Evolutionary conservation across 2,113 vertebrate genomes (phyloP), one percentile per base, ranked within the genome.

Genomic region (Saguinus imperator): DNA sequence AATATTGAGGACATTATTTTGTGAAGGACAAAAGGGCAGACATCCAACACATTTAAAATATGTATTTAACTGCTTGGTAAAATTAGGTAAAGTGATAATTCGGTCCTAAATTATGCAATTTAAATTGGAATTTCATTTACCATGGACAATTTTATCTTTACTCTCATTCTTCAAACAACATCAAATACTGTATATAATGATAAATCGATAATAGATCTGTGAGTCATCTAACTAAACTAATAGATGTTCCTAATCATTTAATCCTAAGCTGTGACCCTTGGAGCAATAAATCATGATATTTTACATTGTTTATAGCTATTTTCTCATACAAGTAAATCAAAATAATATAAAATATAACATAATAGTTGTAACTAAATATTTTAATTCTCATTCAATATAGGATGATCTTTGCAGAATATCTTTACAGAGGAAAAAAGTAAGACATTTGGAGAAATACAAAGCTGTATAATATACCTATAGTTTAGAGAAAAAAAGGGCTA

Each of bases 41-140:
- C 6, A 37, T 77, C 29, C 23, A 93, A 16, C 20, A 96, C 50
- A 91, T 84, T 80, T 93, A 80, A 87, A 93, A 61, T 82, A 77
- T 43, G 5, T 40, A 77, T 80, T 76, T 94, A 95, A 77, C 93
- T 91, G 45, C 45, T 82, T 93, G 23, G 50, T 68, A 88, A 96
- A 93, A 82, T 85, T 73, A 96, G 17, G 10, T 35, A 72, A 76
- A 76, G 20, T 81, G 48, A 96, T 93, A 85, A 43, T 76, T 89
- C 37, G 91, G 6, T 16, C 20, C 23, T 68, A 61, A 97, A 40
- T 27, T 84, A 48, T 8, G 91, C 18, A 73, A 96, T 79, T 68
- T 77, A 7, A 82, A 73, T 52, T 83, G 35, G 14, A 90, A 97
- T 96, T 94, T 80, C 23, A 48, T 77, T 91, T 85, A 93, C 17